A percentile compares a stretch with the other conserved stretches of the same genome.
These are phyloP conservation scores for Drosophila engyochracea DNA, from an alignment of 2,888 invertebrate genomes.

Conservation along the genomic window DNA sequence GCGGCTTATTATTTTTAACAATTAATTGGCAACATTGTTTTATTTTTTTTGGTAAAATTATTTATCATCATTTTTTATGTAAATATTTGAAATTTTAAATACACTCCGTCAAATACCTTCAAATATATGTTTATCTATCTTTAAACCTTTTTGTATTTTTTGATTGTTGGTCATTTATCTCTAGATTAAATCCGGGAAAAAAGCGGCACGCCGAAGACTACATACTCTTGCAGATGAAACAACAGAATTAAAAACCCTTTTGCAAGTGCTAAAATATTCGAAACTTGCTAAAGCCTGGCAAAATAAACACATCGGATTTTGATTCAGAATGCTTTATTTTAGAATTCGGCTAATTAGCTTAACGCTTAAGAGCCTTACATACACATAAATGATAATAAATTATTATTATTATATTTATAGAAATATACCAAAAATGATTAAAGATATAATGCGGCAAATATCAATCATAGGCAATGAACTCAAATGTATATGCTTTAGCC, in stretches of 20 bases:
- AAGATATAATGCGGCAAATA: neutral
- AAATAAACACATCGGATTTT: too few species aligned
- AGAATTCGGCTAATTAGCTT: neutral
- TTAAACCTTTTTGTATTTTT: neutral
- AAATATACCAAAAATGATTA: neutral
- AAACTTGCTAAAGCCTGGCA: neutral
- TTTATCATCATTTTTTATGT: conserved; percentile 40
- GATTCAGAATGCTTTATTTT: neutral
- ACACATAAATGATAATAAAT: neutral
- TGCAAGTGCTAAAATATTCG: neutral
- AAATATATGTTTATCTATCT: neutral
- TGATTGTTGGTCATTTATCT: conserved; percentile 11
- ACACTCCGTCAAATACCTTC: conserved; percentile 23
- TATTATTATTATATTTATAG: conserved; percentile 6
- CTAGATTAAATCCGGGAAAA: neutral
- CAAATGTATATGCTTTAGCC: conserved; percentile 1
- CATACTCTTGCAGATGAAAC: neutral
- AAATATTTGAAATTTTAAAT: conserved; percentile 50
- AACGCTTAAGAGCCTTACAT: neutral
- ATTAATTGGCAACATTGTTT: conserved; percentile 22
- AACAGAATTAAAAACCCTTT: neutral
- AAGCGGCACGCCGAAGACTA: neutral
- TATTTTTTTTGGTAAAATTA: conserved; percentile 32
- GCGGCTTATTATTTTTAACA: conserved; percentile 21
- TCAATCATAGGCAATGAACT: conserved; percentile 16